Evolutionary conservation across 1,140 invertebrate genomes (phyloP), one percentile per base, ranked within the genome.

Genomic region (Saccostrea echinata): DNA sequence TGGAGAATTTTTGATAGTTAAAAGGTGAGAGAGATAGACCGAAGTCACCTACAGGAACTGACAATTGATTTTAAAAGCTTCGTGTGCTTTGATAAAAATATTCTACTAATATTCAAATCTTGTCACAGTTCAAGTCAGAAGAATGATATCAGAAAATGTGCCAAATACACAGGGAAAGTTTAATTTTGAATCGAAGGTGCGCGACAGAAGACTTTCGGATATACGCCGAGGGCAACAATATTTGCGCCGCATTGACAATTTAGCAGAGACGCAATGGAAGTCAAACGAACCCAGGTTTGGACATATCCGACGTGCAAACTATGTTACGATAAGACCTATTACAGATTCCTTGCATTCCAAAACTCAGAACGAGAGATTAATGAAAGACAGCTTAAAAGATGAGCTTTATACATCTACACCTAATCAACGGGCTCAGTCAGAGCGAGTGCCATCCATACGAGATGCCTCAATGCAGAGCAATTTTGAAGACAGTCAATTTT

Each of bases 201-300:
- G 57, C 52, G 57, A 87, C n/a, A 76, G 86, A 24, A 52, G 86
- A 21, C 80, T 87, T 33, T 61, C 55, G 18, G 86, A 87, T 27
- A 83, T 87, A 57, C 52, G 53, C 13, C 86, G 86, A n/a, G 86
- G 86, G 43, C 76, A 87, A 30, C 86, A 64, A 24, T 87, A 87
- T 24, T 30, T 87, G 21, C 76, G 86, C 27, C 52, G 81, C 3
- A 87, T 87, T 18, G 86, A 87, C 55, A 87, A 53, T 35, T 61
- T 87, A 55, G 86, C 86, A 43, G 86, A 82, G 35, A 87, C 80
- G 11, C 86, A 87, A 21, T 87, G 86, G 86, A 57, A 61, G n/a
- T 35, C 30, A 82, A 55, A 82, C 24, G 86, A 57, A 35, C 86
- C 86, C n/a, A 55, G 80, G 27, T 13, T 43, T n/a, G 81, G 18